Conservation (phyloP, 2,113 vertebrate species). For the Nyctibius bracteatus region DNA sequence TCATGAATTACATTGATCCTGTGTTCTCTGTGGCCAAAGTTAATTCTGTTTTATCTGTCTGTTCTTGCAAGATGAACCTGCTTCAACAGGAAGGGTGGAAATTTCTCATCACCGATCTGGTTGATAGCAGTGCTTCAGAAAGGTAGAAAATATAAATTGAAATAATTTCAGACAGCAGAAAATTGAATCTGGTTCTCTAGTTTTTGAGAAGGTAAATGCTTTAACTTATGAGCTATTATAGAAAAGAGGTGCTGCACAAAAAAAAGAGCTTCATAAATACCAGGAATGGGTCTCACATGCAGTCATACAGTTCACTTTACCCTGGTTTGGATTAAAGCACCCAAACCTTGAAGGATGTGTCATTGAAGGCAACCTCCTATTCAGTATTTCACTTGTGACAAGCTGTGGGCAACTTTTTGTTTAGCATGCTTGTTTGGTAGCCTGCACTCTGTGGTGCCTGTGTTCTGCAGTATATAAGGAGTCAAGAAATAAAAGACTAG, state of each 20-base stretch:
- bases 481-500: neutral
- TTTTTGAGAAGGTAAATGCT: neutral
- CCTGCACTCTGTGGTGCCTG: neutral
- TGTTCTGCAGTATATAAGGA: neutral
- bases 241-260: neutral
- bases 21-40: neutral
- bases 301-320: neutral
- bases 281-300: neutral
- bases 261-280: neutral
- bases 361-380: neutral
- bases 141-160: neutral
- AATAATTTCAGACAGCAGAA: neutral
- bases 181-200: neutral
- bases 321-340: neutral
- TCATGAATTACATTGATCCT: neutral
- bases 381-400: neutral
- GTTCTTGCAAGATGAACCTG: neutral
- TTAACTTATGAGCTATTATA: accelerated
- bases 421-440: neutral
- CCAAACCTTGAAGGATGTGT: neutral
- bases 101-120: neutral
- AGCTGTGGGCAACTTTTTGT: neutral
- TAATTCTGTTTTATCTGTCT: neutral
- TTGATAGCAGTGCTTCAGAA: neutral
- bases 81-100: neutral